A percentile compares a stretch with the other conserved stretches of the same genome.
Evolutionary conservation across 2,888 invertebrate species (phyloP).

Genomic region (Drosophila demipolita): DNA sequence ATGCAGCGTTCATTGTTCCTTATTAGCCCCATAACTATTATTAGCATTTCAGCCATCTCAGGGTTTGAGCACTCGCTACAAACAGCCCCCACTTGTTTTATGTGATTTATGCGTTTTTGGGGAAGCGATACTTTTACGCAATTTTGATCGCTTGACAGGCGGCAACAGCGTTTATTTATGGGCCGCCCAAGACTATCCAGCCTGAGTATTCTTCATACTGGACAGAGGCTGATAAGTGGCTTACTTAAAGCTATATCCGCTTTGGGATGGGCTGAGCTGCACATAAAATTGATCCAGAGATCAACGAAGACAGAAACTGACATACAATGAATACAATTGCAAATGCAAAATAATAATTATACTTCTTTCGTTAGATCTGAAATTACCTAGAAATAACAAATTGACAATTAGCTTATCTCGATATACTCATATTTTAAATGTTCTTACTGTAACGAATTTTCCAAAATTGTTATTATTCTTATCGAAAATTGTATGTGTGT

Average conservation of each 20-base stretch:
- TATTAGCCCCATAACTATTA: slow-evolving; percentile 56
- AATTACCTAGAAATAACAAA: background rate
- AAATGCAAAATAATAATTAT: background rate
- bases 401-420: background rate
- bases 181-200: slow-evolving; percentile 40
- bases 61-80: background rate
- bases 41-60: slow-evolving; percentile 52
- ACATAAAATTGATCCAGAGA: slow-evolving; percentile 25
- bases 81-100: slow-evolving; percentile 11
- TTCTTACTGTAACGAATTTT: no score
- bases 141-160: slow-evolving; percentile 64
- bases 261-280: slow-evolving; percentile 7
- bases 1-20: slow-evolving; percentile 1
- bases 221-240: slow-evolving; percentile 62
- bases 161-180: slow-evolving; percentile 71
- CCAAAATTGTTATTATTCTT: background rate
- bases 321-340: background rate
- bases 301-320: slow-evolving; percentile 4
- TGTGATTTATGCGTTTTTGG: slow-evolving; percentile 69
- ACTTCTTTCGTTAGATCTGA: background rate
- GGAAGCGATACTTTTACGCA: slow-evolving; percentile 54
- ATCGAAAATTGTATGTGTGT: background rate
- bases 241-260: slow-evolving; percentile 34
- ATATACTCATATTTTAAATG: background rate
- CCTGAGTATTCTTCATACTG: slow-evolving; percentile 29